A percentile compares a stretch with the other conserved stretches of the same genome.
Evolutionary conservation across 1,140 invertebrate genomes (phyloP).

Genomic region (Physella acuta): DNA sequence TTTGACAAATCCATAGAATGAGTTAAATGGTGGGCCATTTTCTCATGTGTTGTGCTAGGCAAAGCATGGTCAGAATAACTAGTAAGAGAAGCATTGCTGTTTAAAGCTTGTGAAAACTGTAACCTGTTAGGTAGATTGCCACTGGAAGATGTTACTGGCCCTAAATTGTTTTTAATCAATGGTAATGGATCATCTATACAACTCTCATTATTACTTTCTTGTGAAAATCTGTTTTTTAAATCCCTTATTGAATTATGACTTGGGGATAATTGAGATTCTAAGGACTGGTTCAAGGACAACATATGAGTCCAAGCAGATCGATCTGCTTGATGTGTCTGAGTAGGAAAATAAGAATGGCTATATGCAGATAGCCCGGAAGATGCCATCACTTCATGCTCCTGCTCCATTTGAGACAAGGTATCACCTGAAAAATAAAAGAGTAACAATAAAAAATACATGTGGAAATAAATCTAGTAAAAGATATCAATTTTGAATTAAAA

Average conservation of each 20-base stretch:
- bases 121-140: background rate
- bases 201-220: background rate
- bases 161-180: background rate
- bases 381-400: background rate
- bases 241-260: constrained; percentile 3
- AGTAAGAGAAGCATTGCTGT: background rate
- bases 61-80: too few species aligned
- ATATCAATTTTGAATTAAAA: background rate
- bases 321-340: background rate
- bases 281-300: constrained; percentile 10
- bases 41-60: background rate
- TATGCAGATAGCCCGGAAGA: background rate
- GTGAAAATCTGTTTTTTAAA: background rate
- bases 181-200: background rate
- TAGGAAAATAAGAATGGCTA: background rate
- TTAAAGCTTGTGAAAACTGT: background rate
- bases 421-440: background rate
- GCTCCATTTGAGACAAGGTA: background rate
- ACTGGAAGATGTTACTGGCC: background rate
- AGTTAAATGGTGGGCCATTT: constrained; percentile 1
- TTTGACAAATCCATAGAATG: constrained; percentile 16
- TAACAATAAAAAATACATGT: background rate
- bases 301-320: constrained; percentile 22
- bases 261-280: constrained; percentile 7
- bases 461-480: background rate